Base-by-base conservation (phyloP, 2,888 invertebrate genomes). In the Glyphotaelius pellucidus region DNA sequence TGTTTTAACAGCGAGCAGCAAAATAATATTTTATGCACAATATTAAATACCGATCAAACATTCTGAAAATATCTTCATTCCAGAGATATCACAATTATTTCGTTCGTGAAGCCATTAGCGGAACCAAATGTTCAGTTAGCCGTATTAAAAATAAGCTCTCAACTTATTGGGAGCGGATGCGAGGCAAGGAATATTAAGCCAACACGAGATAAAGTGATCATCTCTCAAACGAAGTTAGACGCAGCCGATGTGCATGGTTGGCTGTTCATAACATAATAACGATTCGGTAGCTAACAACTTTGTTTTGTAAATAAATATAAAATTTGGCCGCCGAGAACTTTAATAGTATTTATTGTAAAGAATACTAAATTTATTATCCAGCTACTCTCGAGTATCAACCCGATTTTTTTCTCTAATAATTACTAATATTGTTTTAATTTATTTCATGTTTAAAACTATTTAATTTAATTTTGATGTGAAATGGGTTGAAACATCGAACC, bases 141-240 rank as follows among this genome's bases (percentile, higher is more conserved):
- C n/a, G 47, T 86, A 35, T 86, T 42, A 86, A 86, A 86, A 86
- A 86, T 86, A 86, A 86, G 30, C 86, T 86, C n/a, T 86, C 86
- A 86, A 86, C 30, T 42, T 30, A 86, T 86, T 47, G 38, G 12
- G 86, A 86, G 42, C 86, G 86, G 86, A 86, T 86, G 86, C n/a
- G 47, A 86, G 47, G 42, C 42, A 9, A 25, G 25, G 83, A 35
- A 42, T 86, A 38, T 86, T 86, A 42, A 42, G 30, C 86, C n/a
- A 25, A 15, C 30, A 42, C 14, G 86, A 42, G 86, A 86, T 42
- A 86, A 67, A 67, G 67, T 67, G 67, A 67, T 25, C 67, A 81
- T 31, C 81, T 81, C 32, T 67, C 67, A 67, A 67, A 67, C 25
- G 9, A 67, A 67, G 67, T 67, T 67, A 25, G 25, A 67, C 67